Conservation (phyloP, 2,113 vertebrate genomes). For the Neogobius melanostomus region DNA sequence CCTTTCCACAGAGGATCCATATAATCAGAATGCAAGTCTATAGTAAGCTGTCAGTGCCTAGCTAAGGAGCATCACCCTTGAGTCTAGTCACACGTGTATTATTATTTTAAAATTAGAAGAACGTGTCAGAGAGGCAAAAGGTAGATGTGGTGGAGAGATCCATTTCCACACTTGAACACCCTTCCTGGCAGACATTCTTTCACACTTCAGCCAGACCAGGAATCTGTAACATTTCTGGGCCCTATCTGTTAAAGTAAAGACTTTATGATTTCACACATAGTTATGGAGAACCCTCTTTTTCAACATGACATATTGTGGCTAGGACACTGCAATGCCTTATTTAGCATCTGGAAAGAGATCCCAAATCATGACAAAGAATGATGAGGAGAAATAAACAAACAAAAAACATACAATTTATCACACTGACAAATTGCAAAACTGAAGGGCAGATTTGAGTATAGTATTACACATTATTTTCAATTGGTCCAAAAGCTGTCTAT, state of each 20-base stretch:
- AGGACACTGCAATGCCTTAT: slow-evolving; percentile 6
- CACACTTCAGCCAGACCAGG: slow-evolving; percentile 21
- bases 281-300: slow-evolving; percentile 8
- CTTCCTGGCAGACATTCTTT: slow-evolving; percentile 4
- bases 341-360: slow-evolving; percentile 6
- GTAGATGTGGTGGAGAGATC: background rate
- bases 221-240: slow-evolving; percentile 7
- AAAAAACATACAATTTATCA: background rate
- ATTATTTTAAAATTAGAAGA: slow-evolving; percentile 3
- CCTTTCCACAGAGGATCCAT: slow-evolving; percentile 3
- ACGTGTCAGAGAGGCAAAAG: slow-evolving; percentile 3
- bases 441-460: background rate
- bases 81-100: slow-evolving; percentile 6
- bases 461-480: background rate
- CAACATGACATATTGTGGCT: slow-evolving; percentile 7
- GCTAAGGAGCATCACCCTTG: background rate
- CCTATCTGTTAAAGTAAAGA: slow-evolving; percentile 16
- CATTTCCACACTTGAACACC: slow-evolving; percentile 13
- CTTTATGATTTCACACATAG: slow-evolving; percentile 13
- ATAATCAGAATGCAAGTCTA: slow-evolving; percentile 8
- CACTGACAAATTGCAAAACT: background rate
- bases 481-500: background rate
- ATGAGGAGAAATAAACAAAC: background rate
- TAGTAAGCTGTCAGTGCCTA: slow-evolving; percentile 25
- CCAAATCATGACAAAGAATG: background rate